Base-by-base conservation (phyloP, 2,888 invertebrate species). In the Spilosoma lubricipeda region DNA sequence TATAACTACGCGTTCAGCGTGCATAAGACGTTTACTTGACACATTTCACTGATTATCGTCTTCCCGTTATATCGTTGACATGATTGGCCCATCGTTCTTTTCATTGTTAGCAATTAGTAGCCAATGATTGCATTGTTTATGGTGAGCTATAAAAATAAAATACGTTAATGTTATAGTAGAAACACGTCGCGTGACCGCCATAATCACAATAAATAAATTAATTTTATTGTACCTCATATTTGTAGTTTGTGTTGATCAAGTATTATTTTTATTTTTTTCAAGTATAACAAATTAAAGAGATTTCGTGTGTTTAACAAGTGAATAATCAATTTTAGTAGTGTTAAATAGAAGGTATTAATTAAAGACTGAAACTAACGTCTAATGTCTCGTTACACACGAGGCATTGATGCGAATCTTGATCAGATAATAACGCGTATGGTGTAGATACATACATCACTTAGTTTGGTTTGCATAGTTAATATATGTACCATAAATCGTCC, bases 21-120 rank as follows among this genome's bases (percentile, higher is more conserved):
- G 90, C 90, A 90, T 91, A 90, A 89, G 89, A 89, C 88, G 86
- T 82, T 86, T 81, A 80, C 83, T 88, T 86, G 86, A 80, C 86
- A 82, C 84, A 78, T 86, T 82, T 84, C 75, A 86, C 83, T 86
- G 87, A 88, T 88, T 86, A 89, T 87, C 83, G 78, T 81, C 82
- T 78, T 71, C 72, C 71, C 74, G 82, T 74, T 78, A 87, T 81
- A 75, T 83, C 81, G 85, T 80, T 81, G 82, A 81, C 80, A 86
- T 84, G 81, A 76, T 73, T 85, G 78, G 77, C 80, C 82, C 80
- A 83, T 84, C 76, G 74, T 80, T 80, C 70, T 78, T 73, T 84
- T 76, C 71, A 73, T 77, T 85, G 82, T 80, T 78, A 75, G 82
- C 86, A 88, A 89, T 89, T 88, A 88, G 82, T 84, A 83, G 77